Evolutionary conservation across 2,113 vertebrate species (phyloP).

Genomic region (Galeopterus variegatus): DNA sequence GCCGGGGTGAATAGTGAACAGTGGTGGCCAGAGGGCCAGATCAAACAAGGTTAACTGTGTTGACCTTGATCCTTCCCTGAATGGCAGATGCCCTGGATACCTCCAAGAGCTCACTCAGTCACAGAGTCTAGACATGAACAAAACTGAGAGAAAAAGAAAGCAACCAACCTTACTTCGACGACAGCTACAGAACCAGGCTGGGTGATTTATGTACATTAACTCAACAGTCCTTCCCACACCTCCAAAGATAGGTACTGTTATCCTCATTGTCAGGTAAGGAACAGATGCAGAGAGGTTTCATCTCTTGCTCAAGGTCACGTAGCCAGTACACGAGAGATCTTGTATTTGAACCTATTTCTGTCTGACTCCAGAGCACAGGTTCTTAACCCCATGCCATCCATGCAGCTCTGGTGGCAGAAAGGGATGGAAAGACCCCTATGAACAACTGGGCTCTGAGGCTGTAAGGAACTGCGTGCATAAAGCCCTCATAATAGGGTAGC

Average conservation of each 20-base stretch:
- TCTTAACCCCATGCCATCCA: fast-evolving
- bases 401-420: background rate
- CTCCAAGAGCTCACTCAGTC: background rate
- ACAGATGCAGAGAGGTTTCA: background rate
- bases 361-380: background rate
- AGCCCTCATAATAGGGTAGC: background rate
- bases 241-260: background rate
- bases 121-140: background rate
- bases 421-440: background rate
- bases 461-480: background rate
- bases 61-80: slow-evolving; percentile 45
- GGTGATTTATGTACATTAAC: background rate
- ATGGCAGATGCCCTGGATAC: background rate
- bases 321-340: background rate
- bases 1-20: background rate
- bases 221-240: background rate
- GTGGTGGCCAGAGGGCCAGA: slow-evolving; percentile 38
- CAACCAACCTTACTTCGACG: background rate
- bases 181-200: background rate
- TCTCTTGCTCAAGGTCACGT: background rate
- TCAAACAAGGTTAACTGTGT: slow-evolving; percentile 24
- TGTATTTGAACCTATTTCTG: background rate
- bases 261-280: background rate
- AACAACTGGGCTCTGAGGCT: background rate
- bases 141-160: background rate